Base-by-base conservation (phyloP, 53 echinoderm and acorn worm species). In the Mesocentrotus franciscanus region DNA sequence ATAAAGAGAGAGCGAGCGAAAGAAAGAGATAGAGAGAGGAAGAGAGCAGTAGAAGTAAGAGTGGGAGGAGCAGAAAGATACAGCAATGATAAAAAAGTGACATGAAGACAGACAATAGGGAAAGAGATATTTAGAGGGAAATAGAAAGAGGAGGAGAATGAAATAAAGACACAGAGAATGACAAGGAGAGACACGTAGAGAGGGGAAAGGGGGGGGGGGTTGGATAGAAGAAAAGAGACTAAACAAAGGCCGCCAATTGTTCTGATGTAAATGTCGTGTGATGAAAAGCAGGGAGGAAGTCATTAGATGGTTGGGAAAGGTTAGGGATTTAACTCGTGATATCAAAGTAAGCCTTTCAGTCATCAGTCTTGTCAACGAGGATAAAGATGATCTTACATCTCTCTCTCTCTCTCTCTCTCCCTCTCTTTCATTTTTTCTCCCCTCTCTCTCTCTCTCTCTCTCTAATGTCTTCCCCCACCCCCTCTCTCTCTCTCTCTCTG, bases 321-420 rank as follows among this genome's bases (percentile, higher is more conserved):
- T 84, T 84, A 49, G 18, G 84, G 84, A 78, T 84, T 22, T 84
- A 84, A 20, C 84, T 84, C 84, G 84, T 84, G 84, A 84, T 84
- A 84, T 84, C 84, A 84, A 49, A 49, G 84, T 84, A 84, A 84
- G 42, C 84, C 84, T 49, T 42, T 84, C 84, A 84, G 49, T 84
- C 84, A 84, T 84, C 84, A 55, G 84, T 49, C 84, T 55, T 84
- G 84, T 84, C 84, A 55, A 84, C 8, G 84, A 84, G 56, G 55
- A 84, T 84, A 16, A 84, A 84, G 84, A 49, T 49, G 14, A 84
- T 84, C 84, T 84, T 84, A 84, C 84, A 36, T 55, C 84, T 55
- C 18, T 55, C 55, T 20, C 8, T 22, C 22, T 24, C 20, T 24
- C 18, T 24, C 55, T 18, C 26, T 12, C 49, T 12, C 83, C 3